A percentile compares a stretch with the other conserved stretches of the same genome.
Conservation (phyloP, 2,113 vertebrate genomes). For the Leucopsar rothschildi region DNA sequence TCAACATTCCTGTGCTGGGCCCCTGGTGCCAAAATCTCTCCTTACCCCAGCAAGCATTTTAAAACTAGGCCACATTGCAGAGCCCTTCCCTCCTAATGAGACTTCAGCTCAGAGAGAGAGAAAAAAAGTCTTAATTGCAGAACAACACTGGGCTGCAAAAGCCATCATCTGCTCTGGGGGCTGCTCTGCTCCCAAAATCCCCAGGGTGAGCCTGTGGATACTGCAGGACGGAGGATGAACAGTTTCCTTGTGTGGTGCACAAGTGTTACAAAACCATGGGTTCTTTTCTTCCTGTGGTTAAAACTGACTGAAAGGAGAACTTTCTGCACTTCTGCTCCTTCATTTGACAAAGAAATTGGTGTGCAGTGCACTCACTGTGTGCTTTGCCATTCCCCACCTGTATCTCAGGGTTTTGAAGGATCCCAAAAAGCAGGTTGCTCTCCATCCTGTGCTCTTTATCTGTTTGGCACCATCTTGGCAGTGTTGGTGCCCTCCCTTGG, state of each 20-base stretch:
- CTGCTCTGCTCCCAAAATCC: background rate
- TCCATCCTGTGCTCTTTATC: background rate
- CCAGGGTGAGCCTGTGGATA: accelerated
- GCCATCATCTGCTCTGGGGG: conserved; percentile 1
- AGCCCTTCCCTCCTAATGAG: background rate
- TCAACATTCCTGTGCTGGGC: background rate
- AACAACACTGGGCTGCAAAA: background rate
- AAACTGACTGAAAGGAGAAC: background rate
- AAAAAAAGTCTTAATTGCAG: background rate
- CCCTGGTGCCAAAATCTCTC: background rate
- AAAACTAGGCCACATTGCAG: background rate
- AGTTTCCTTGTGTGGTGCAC: accelerated
- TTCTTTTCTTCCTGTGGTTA: background rate
- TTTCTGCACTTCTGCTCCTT: background rate
- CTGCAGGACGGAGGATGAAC: background rate
- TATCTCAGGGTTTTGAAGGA: background rate
- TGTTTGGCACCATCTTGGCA: background rate
- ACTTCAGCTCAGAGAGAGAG: background rate
- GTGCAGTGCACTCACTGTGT: background rate
- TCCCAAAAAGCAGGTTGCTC: background rate
- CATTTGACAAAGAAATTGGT: background rate
- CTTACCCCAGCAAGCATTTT: background rate
- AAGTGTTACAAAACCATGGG: accelerated
- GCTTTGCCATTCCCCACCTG: background rate
- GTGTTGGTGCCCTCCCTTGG: accelerated